These are phyloP conservation scores for Zaprionus nigranus DNA, from an alignment of 1,140 invertebrate species.

Conservation along the genomic window DNA sequence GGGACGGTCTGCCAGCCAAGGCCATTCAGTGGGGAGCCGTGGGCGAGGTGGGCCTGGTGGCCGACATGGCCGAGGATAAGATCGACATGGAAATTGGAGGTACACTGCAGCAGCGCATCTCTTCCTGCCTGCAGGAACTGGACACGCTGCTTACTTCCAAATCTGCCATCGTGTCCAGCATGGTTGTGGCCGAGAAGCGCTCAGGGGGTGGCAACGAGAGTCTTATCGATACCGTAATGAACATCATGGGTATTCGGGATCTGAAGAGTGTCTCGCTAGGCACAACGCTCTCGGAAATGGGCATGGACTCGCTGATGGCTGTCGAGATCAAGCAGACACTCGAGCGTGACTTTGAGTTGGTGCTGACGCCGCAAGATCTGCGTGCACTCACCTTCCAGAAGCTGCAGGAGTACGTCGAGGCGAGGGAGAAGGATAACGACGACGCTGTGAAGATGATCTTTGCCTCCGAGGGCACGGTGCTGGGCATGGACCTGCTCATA, in stretches of 20 bases:
- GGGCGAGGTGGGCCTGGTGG: slow-evolving; percentile 90
- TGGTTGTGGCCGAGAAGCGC: slow-evolving; percentile 91
- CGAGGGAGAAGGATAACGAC: slow-evolving; percentile 85
- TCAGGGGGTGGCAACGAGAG: slow-evolving; percentile 86
- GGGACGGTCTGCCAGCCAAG: slow-evolving; percentile 87
- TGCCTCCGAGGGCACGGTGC: slow-evolving; percentile 64
- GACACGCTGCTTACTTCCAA: slow-evolving; percentile 89
- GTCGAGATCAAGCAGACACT: slow-evolving; percentile 95
- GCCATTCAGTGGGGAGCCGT: slow-evolving; percentile 90
- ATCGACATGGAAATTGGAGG: slow-evolving; percentile 91
- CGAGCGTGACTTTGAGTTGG: slow-evolving; percentile 92
- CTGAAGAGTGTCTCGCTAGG: slow-evolving; percentile 88
- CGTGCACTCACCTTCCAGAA: slow-evolving; percentile 87
- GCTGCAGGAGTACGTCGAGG: slow-evolving; percentile 87
- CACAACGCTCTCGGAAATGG: slow-evolving; percentile 92
- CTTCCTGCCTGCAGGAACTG: slow-evolving; percentile 89
- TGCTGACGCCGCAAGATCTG: slow-evolving; percentile 92
- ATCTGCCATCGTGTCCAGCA: slow-evolving; percentile 90
- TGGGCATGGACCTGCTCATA: slow-evolving; percentile 85
- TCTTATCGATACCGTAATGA: slow-evolving; percentile 88
- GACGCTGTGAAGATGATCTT: slow-evolving; percentile 83
- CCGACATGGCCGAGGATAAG: slow-evolving; percentile 92
- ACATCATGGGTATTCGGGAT: slow-evolving; percentile 87
- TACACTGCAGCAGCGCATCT: slow-evolving; percentile 93
- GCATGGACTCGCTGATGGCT: slow-evolving; percentile 95